Percentiles rank a stretch among this genome's conserved stretches.
Evolutionary conservation across 2,113 vertebrate species (phyloP).

Genomic region (Nibea coibor): DNA sequence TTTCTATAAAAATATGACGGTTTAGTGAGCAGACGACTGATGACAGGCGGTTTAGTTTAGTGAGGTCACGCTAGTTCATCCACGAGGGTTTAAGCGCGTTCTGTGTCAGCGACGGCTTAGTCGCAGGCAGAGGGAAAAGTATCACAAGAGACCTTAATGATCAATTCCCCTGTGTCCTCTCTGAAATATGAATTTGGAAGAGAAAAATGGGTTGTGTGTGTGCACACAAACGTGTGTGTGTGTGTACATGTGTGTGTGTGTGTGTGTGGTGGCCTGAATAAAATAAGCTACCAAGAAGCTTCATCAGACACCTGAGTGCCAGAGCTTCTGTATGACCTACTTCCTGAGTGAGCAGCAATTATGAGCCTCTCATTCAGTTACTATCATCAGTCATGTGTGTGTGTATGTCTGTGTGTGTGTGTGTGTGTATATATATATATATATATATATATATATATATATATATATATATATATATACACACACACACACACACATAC

Average conservation of each 20-base stretch:
- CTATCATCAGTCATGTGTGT: neutral
- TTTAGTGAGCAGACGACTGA: constrained; percentile 18
- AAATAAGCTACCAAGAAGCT: constrained; percentile 52
- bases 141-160: constrained; percentile 46
- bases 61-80: constrained; percentile 33
- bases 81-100: constrained; percentile 39
- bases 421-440: too few species aligned
- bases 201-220: constrained; percentile 61
- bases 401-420: too few species aligned
- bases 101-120: constrained; percentile 31
- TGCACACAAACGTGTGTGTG: constrained; percentile 13
- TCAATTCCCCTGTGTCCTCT: constrained; percentile 53
- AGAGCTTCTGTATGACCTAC: constrained; percentile 56
- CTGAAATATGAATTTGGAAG: constrained; percentile 61
- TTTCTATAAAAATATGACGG: neutral
- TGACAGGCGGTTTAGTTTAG: constrained; percentile 3
- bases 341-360: constrained; percentile 41
- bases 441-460: too few species aligned
- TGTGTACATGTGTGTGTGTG: constrained; percentile 32
- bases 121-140: constrained; percentile 23
- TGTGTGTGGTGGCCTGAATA: constrained; percentile 67
- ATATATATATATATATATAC: too few species aligned
- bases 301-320: constrained; percentile 66
- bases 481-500: too few species aligned
- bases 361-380: constrained; percentile 14